Evolutionary conservation across 1,140 invertebrate genomes (phyloP).

Genomic region (Epicauta chinensis): DNA sequence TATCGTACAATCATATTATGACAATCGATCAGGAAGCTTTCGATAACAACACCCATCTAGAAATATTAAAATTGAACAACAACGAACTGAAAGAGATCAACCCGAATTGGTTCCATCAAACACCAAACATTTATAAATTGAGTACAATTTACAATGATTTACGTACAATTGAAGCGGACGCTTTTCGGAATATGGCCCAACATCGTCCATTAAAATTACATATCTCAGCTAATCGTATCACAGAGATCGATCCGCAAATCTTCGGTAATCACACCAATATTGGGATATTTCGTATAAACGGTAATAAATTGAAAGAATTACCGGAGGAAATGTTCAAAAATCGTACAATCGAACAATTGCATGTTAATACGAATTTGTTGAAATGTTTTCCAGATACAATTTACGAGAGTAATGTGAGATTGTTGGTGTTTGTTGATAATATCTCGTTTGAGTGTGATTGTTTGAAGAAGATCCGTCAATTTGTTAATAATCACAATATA

Average conservation of each 20-base stretch:
- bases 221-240: slow-evolving; percentile 21
- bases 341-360: slow-evolving; percentile 14
- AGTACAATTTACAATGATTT: slow-evolving; percentile 24
- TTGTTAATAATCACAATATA: slow-evolving; percentile 11
- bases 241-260: slow-evolving; percentile 16
- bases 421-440: slow-evolving; percentile 21
- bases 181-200: slow-evolving; percentile 21
- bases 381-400: slow-evolving; percentile 20
- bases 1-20: slow-evolving; percentile 21
- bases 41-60: slow-evolving; percentile 22
- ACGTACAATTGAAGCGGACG: slow-evolving; percentile 14
- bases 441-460: slow-evolving; percentile 19
- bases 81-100: slow-evolving; percentile 22
- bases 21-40: slow-evolving; percentile 20
- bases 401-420: slow-evolving; percentile 7
- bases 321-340: slow-evolving; percentile 19
- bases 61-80: slow-evolving; percentile 21
- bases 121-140: slow-evolving; percentile 21
- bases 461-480: slow-evolving; percentile 18
- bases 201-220: slow-evolving; percentile 16
- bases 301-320: slow-evolving; percentile 18
- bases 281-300: slow-evolving; percentile 16
- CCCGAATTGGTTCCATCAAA: slow-evolving; percentile 19
- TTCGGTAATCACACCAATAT: slow-evolving; percentile 13
- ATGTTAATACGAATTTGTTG: slow-evolving; percentile 21